These are phyloP conservation scores for Sabatieria punctata DNA, from an alignment of 2,888 invertebrate genomes.

Conservation along the genomic window DNA sequence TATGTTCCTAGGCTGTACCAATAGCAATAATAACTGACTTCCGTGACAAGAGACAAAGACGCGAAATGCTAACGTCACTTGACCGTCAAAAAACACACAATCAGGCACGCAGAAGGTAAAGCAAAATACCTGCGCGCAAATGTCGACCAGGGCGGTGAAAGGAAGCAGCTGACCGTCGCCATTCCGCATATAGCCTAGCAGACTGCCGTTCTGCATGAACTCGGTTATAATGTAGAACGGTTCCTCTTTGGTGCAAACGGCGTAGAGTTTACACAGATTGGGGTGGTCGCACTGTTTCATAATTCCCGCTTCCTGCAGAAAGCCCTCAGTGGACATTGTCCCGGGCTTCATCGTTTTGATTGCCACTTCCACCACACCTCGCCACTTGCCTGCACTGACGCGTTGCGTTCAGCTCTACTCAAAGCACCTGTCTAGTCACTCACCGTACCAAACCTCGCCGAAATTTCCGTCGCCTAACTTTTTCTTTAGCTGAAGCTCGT, in stretches of 20 bases:
- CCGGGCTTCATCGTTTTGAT: slow-evolving; percentile 89
- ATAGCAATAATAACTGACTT: too few relatives aligned
- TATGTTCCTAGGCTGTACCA: too few relatives aligned
- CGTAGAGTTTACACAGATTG: slow-evolving; percentile 78
- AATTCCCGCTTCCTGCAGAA: slow-evolving; percentile 89
- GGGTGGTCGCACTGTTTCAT: slow-evolving; percentile 98
- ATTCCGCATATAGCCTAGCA: slow-evolving; percentile 75
- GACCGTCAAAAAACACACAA: too few relatives aligned
- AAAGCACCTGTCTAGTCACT: slow-evolving; percentile 16
- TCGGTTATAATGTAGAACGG: slow-evolving; percentile 82
- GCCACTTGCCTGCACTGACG: slow-evolving; percentile 55
- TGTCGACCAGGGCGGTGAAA: slow-evolving; percentile 79
- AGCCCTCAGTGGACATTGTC: slow-evolving; percentile 89
- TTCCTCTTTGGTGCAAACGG: slow-evolving; percentile 75
- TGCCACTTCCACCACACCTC: slow-evolving; percentile 84
- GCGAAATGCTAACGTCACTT: too few relatives aligned
- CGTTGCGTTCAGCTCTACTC: neutral
- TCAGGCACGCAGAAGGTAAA: too few relatives aligned
- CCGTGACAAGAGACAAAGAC: too few relatives aligned
- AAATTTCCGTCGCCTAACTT: slow-evolving; percentile 93
- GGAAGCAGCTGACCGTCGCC: slow-evolving; percentile 73
- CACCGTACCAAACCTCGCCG: slow-evolving; percentile 84
- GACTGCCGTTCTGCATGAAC: slow-evolving; percentile 75
- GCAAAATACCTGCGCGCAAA: slow-evolving; percentile 68
- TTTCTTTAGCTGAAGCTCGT: slow-evolving; percentile 63